Evolutionary conservation across 2,888 invertebrate species (phyloP).

Genomic region (Ischnus inquisitorius): DNA sequence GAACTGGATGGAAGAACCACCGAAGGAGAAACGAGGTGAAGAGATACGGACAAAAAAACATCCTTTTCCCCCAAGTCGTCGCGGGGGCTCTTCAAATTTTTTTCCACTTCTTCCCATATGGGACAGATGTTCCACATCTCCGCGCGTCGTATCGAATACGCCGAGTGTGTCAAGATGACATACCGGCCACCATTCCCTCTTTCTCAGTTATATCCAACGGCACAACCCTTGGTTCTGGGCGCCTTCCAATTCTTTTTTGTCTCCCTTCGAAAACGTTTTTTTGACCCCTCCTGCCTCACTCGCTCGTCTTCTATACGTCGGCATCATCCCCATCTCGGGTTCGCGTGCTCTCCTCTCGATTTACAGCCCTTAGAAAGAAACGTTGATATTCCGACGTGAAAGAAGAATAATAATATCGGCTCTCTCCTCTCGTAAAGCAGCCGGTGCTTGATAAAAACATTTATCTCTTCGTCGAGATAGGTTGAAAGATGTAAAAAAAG

Average conservation of each 20-base stretch:
- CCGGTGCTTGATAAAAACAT: slow-evolving; percentile 48
- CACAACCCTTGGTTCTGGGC: slow-evolving; percentile 32
- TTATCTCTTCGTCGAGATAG: slow-evolving; percentile 33
- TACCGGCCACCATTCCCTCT: slow-evolving; percentile 23
- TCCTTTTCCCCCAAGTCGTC: slow-evolving; percentile 18
- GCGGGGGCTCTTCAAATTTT: slow-evolving; percentile 26
- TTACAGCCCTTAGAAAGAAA: slow-evolving; percentile 36
- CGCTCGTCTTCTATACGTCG: slow-evolving; percentile 19
- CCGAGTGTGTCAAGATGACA: slow-evolving; percentile 57
- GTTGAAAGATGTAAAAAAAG: slow-evolving; percentile 9
- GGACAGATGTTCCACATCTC: slow-evolving; percentile 62
- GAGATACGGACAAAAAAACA: slow-evolving; percentile 15
- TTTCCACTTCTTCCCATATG: slow-evolving; percentile 37
- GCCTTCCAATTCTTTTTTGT: slow-evolving; percentile 51
- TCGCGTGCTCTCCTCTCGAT: slow-evolving; percentile 15
- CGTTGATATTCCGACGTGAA: slow-evolving; percentile 35
- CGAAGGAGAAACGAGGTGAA: neutral
- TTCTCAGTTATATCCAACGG: slow-evolving; percentile 38
- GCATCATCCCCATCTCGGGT: slow-evolving; percentile 19
- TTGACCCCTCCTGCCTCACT: slow-evolving; percentile 8
- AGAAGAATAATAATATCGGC: slow-evolving; percentile 47
- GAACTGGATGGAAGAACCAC: neutral
- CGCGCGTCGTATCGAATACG: slow-evolving; percentile 52
- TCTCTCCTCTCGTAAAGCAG: slow-evolving; percentile 38
- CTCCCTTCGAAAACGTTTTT: slow-evolving; percentile 20